Percentiles rank a stretch among this genome's conserved stretches.
Conservation (phyloP, 2,888 invertebrate species). For the Neoscelio sp. region DNA sequence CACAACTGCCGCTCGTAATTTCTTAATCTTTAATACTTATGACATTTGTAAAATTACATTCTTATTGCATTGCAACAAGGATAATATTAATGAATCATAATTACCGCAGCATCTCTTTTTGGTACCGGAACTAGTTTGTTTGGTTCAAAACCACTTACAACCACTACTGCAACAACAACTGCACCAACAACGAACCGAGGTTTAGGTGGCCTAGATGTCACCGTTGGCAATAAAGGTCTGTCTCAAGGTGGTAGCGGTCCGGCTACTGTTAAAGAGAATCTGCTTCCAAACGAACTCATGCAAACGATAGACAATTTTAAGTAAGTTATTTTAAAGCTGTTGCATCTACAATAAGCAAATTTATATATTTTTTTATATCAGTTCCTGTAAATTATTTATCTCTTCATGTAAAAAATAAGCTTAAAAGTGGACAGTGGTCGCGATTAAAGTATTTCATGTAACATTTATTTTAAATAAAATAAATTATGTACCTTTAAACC, state of each 20-base stretch:
- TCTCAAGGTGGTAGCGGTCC: conserved; percentile 82
- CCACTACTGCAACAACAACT: conserved; percentile 74
- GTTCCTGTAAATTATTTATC: too few relatives aligned
- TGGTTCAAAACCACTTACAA: conserved; percentile 73
- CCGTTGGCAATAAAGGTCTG: conserved; percentile 82
- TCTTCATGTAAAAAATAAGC: too few relatives aligned
- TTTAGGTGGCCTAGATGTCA: conserved; percentile 88
- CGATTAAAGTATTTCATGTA: too few relatives aligned
- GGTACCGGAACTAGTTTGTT: conserved; percentile 73
- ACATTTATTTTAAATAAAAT: too few relatives aligned
- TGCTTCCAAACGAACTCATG: conserved; percentile 90
- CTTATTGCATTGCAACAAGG: neutral
- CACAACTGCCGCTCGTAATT: neutral
- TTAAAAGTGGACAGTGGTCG: too few relatives aligned
- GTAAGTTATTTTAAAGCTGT: conserved; percentile 81
- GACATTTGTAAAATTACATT: too few relatives aligned
- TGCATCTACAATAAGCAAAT: too few relatives aligned
- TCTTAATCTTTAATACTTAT: conserved; percentile 1
- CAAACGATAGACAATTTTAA: conserved; percentile 92
- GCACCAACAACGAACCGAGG: conserved; percentile 84
- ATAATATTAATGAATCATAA: too few relatives aligned
- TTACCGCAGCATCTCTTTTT: conserved; percentile 76
- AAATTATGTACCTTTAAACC: too few relatives aligned
- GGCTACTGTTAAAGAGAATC: conserved; percentile 86
- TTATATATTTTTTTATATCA: too few relatives aligned